These are phyloP conservation scores for Octomys mimax DNA, from an alignment of 2,797 vertebrate species.

Conservation along the genomic window DNA sequence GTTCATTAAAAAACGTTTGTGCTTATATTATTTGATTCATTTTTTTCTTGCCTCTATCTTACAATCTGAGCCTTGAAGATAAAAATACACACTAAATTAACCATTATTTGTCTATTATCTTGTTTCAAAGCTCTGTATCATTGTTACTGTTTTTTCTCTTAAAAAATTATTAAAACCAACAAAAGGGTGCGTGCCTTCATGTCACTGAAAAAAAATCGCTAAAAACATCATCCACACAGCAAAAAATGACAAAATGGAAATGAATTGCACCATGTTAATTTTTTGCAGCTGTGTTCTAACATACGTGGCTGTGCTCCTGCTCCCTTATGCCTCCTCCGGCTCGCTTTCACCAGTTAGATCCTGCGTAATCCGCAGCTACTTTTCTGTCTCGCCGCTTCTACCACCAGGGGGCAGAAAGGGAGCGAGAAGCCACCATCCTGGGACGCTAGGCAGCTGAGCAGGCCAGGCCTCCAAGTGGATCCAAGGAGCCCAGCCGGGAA, in stretches of 20 bases:
- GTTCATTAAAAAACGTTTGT: too few relatives aligned
- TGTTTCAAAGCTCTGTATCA: too few relatives aligned
- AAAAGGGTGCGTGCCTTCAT: not conserved
- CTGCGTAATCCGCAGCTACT: not conserved
- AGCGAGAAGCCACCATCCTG: not conserved
- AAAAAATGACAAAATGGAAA: not conserved
- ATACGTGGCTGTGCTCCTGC: too few relatives aligned
- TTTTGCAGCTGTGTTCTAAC: not conserved
- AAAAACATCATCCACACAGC: not conserved
- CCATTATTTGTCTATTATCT: too few relatives aligned
- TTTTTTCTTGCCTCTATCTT: too few relatives aligned
- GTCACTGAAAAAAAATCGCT: not conserved
- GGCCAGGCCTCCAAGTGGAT: accelerated
- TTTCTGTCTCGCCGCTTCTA: not conserved
- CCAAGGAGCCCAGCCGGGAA: accelerated
- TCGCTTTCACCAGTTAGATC: not conserved
- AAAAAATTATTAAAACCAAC: too few relatives aligned
- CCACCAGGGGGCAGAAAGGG: not conserved
- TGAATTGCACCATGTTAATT: not conserved
- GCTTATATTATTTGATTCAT: too few relatives aligned
- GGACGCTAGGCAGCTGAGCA: accelerated
- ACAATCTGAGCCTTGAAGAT: too few relatives aligned
- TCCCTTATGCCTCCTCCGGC: not conserved
- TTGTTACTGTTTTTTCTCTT: too few relatives aligned
- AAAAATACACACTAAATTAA: too few relatives aligned